Percentiles rank a stretch among this genome's conserved stretches.
These are phyloP conservation scores for Yasuhikotakia modesta DNA, from an alignment of 2,797 vertebrate genomes.

Conservation along the genomic window DNA sequence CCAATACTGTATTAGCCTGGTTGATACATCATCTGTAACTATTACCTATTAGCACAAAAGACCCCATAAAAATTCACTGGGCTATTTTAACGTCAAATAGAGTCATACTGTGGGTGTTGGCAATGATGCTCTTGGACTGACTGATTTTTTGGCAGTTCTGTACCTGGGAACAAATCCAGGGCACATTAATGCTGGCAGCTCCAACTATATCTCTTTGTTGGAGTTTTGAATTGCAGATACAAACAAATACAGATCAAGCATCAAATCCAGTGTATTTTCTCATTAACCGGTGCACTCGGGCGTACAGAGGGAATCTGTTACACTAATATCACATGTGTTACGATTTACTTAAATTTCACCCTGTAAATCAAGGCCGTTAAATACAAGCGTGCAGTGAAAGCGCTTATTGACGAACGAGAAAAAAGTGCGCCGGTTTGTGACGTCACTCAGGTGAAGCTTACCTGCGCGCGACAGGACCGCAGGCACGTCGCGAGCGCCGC, in stretches of 20 bases:
- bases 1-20: no score
- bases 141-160: slow-evolving; percentile 44
- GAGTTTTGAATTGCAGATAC: slow-evolving; percentile 27
- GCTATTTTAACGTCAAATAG: slow-evolving; percentile 2
- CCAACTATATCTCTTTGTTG: slow-evolving; percentile 39
- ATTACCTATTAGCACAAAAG: not conserved
- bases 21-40: not conserved
- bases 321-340: not conserved
- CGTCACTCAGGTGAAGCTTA: slow-evolving; percentile 63
- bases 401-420: slow-evolving; percentile 20
- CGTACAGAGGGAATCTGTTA: not conserved
- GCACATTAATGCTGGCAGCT: slow-evolving; percentile 31
- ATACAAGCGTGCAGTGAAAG: not conserved
- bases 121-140: slow-evolving; percentile 37
- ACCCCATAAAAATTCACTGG: not conserved
- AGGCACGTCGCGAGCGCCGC: slow-evolving; percentile 68
- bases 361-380: slow-evolving; percentile 24
- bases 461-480: slow-evolving; percentile 71
- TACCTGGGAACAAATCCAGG: slow-evolving; percentile 42
- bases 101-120: slow-evolving; percentile 2
- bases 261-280: slow-evolving; percentile 24
- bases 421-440: slow-evolving; percentile 16
- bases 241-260: slow-evolving; percentile 35
- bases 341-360: slow-evolving; percentile 36
- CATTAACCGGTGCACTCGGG: slow-evolving; percentile 28